Conservation (phyloP, 2,888 invertebrate genomes). For the Drosophila buzzatii region DNA sequence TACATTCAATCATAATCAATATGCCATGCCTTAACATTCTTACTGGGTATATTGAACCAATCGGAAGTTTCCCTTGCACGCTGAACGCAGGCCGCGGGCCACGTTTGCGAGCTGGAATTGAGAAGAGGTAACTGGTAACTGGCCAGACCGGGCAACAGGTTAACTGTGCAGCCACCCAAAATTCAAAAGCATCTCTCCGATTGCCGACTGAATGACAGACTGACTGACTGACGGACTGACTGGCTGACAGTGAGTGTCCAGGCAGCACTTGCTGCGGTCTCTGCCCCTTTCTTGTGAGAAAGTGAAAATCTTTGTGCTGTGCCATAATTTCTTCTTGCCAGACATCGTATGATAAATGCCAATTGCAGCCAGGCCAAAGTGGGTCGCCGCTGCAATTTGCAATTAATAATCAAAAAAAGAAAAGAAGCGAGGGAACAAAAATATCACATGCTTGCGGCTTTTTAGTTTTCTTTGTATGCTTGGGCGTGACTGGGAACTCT, state of each 20-base stretch:
- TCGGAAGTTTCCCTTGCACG: slow-evolving; percentile 43
- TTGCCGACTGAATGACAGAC: slow-evolving; percentile 28
- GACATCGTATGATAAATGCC: slow-evolving; percentile 72
- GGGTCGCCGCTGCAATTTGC: slow-evolving; percentile 75
- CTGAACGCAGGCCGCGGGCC: slow-evolving; percentile 26
- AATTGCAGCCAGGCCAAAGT: slow-evolving; percentile 49
- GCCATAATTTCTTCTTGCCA: slow-evolving; percentile 61
- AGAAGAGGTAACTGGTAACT: slow-evolving; percentile 49
- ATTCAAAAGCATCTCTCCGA: slow-evolving; percentile 53
- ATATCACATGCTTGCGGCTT: slow-evolving; percentile 15
- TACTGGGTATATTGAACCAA: slow-evolving; percentile 7
- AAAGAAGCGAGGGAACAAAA: slow-evolving; percentile 14
- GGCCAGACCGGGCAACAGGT: slow-evolving; percentile 34
- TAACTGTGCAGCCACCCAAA: slow-evolving; percentile 52
- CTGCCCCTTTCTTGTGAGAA: slow-evolving; percentile 61
- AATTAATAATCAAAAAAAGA: slow-evolving; percentile 57
- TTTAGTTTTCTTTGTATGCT: not conserved
- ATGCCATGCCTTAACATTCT: not conserved
- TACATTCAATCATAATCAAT: not conserved
- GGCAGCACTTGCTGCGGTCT: slow-evolving; percentile 34
- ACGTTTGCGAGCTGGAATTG: slow-evolving; percentile 41
- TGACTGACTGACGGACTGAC: slow-evolving; percentile 11
- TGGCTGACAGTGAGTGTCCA: slow-evolving; percentile 35
- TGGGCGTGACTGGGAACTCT: slow-evolving; percentile 54
- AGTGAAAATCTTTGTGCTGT: slow-evolving; percentile 71